phyloP scores from a whole-genome alignment of 2,797 vertebrate species.

The Gephyroberyx darwinii region DNA sequence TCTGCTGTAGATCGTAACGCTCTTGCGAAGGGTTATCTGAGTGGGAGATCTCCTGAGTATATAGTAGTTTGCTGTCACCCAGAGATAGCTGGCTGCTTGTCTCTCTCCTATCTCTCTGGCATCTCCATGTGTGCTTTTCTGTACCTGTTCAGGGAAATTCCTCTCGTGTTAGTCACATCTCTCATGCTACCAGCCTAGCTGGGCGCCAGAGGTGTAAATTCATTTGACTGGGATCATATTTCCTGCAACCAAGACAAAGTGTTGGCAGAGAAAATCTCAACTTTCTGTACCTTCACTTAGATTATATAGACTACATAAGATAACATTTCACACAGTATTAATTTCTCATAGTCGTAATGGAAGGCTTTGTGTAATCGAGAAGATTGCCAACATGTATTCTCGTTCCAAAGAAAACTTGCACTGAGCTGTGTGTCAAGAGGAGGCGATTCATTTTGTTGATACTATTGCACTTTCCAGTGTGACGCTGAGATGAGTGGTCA shows the following conservation, averaged over 20 bases:
- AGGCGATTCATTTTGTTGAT: background rate
- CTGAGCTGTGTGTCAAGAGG: too few species aligned
- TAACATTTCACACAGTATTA: background rate
- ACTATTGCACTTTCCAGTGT: too few species aligned
- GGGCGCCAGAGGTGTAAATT: too few species aligned
- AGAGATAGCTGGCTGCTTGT: constrained; percentile 34
- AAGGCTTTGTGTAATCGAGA: background rate
- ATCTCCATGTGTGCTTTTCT: constrained; percentile 34
- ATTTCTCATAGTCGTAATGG: background rate
- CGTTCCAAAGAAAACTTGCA: background rate
- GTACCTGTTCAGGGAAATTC: constrained; percentile 35
- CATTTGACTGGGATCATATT: constrained; percentile 1
- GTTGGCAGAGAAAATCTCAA: too few species aligned
- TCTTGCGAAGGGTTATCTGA: constrained; percentile 51
- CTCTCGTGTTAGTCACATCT: constrained; percentile 34
- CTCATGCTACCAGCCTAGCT: background rate
- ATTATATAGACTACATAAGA: background rate
- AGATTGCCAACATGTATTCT: background rate
- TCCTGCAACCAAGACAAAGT: background rate
- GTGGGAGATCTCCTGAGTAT: constrained; percentile 17
- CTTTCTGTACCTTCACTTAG: background rate
- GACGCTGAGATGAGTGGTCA: too few species aligned
- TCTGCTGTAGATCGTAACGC: constrained; percentile 4
- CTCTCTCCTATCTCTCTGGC: constrained; percentile 58
- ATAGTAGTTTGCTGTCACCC: constrained; percentile 24